These are phyloP conservation scores for Ypsolopha scabrella DNA, from an alignment of 2,888 invertebrate species.

Conservation along the genomic window DNA sequence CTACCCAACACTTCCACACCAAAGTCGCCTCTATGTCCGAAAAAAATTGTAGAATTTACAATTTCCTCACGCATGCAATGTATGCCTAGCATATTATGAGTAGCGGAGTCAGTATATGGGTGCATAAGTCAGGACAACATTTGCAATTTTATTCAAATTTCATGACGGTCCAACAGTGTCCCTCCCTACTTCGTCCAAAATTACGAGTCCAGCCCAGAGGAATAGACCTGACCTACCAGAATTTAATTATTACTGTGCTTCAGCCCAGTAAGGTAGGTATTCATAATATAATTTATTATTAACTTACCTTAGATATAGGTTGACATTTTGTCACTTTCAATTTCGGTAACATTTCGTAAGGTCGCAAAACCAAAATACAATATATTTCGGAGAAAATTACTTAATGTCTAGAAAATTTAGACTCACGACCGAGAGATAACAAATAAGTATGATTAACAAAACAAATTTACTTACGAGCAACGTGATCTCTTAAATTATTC, in stretches of 20 bases:
- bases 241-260: constrained; percentile 30
- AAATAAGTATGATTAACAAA: background rate
- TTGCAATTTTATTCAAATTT: background rate
- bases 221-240: constrained; percentile 71
- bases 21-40: no score
- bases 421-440: background rate
- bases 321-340: background rate
- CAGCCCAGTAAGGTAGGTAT: background rate
- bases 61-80: no score
- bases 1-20: no score
- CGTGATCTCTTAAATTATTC: background rate
- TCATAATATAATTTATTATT: constrained; percentile 2
- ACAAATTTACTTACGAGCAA: background rate
- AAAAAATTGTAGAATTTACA: no score
- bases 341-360: background rate
- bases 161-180: constrained; percentile 21
- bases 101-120: background rate
- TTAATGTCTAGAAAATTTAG: background rate
- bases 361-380: no score
- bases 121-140: background rate
- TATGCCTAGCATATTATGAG: no score
- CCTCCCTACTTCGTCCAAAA: constrained; percentile 62
- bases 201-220: constrained; percentile 78
- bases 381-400: background rate
- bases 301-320: background rate